phyloP scores from a whole-genome alignment of 2,888 invertebrate genomes.

The Xanthia icteritia region DNA sequence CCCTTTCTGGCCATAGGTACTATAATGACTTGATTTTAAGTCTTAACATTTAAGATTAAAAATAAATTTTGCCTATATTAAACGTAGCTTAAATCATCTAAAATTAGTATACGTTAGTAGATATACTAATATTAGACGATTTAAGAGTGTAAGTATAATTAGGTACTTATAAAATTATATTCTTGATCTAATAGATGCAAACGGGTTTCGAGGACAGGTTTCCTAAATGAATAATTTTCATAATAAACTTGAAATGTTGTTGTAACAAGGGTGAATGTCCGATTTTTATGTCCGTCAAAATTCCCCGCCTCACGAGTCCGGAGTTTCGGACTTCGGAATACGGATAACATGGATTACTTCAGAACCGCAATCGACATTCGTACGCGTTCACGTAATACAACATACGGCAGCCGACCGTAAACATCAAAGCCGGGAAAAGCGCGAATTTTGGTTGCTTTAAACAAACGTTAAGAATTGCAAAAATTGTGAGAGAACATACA shows the following conservation, averaged over 20 bases:
- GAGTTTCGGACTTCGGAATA: slow-evolving; percentile 2
- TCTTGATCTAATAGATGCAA: slow-evolving; percentile 26
- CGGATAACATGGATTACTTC: slow-evolving; percentile 36
- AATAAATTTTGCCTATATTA: no score
- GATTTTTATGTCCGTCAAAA: slow-evolving; percentile 59
- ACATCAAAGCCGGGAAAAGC: slow-evolving; percentile 44
- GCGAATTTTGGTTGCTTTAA: slow-evolving; percentile 28
- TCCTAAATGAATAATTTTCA: slow-evolving; percentile 52
- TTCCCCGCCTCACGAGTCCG: background rate
- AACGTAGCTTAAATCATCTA: background rate
- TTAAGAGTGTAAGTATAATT: background rate
- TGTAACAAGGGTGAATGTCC: slow-evolving; percentile 69
- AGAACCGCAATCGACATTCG: slow-evolving; percentile 33
- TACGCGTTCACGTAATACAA: slow-evolving; percentile 57
- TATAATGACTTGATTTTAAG: background rate
- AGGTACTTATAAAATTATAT: slow-evolving; percentile 12
- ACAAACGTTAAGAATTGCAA: slow-evolving; percentile 39
- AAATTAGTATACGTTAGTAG: background rate
- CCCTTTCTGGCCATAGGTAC: background rate
- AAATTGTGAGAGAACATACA: slow-evolving; percentile 41
- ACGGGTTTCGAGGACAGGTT: slow-evolving; percentile 53
- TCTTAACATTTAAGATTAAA: no score
- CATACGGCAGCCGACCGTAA: slow-evolving; percentile 30
- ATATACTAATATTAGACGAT: background rate
- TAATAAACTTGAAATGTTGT: slow-evolving; percentile 39